Base-by-base conservation (phyloP, 37 sponge, comb jelly and placozoan species). In the Ephydatia muelleri region DNA sequence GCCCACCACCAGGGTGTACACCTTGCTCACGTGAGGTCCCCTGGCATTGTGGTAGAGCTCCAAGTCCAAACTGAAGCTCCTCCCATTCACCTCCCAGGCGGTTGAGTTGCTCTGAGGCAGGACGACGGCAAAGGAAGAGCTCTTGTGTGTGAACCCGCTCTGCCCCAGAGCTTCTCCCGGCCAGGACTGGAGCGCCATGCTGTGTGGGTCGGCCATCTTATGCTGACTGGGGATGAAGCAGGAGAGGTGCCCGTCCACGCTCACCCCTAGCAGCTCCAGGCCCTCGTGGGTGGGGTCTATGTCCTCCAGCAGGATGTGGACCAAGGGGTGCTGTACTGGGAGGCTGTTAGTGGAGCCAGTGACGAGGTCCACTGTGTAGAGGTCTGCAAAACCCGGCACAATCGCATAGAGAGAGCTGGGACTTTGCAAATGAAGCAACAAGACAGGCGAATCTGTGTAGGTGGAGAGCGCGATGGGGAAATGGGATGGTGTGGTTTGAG, bases 281-380 rank as follows among this genome's bases (percentile, higher is more conserved):
- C 91, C 91, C 0, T 82, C 78, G 34, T 78, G 78, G n/a, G 48
- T 82, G 2, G 91, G 91, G 73, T 86, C 91, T 13, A 90, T 82
- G 34, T 90, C 82, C 25, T 81, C 91, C 22, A 73, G 38, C 25
- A 74, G 72, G 3, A 90, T 25, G 28, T 65, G 67, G 34, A 69
- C 48, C 28, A 83, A n/a, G 48, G 84, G 37, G 14, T 67, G 33
- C 57, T 89, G 74, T 5, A 23, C 9, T 0, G 16, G 14, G 14
- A 75, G 22, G 32, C 37, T 16, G 49, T 78, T 48, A 0, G 84
- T 31, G 31, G 85, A 84, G 14, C 75, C 76, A 28, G 84, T 66
- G 16, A 34, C 28, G 8, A 84, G 48, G 67, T 89, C 89, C 19
- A 89, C 25, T 21, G 73, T 33, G 65, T 80, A 84, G 5, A 89